Evolutionary conservation across 1,140 invertebrate genomes (phyloP).

Genomic region (Bombus picipes): DNA sequence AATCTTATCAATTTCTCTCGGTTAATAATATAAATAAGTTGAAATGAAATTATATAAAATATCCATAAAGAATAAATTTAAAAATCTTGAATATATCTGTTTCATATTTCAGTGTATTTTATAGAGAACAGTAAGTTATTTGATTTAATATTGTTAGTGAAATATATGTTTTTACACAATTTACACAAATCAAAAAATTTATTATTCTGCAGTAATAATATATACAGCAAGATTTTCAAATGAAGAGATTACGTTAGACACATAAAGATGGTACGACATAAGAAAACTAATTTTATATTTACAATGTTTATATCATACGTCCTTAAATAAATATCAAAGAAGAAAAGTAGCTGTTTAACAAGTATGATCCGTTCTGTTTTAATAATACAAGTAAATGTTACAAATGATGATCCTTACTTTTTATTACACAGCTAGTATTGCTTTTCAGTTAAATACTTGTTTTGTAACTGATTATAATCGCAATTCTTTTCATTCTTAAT

Average conservation of each 20-base stretch:
- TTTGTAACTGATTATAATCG: slow-evolving; percentile 7
- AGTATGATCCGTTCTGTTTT: background rate
- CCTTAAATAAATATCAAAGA: background rate
- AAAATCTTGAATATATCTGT: background rate
- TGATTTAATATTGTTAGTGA: background rate
- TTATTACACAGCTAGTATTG: slow-evolving; percentile 42
- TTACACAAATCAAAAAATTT: slow-evolving; percentile 13
- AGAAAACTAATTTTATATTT: background rate
- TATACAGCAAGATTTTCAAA: background rate
- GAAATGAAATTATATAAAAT: background rate
- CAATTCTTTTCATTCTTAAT: background rate
- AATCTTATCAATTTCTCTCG: background rate
- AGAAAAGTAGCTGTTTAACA: background rate
- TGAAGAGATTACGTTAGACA: background rate
- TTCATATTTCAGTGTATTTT: background rate
- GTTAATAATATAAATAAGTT: background rate
- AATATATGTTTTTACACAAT: background rate
- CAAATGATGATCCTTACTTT: slow-evolving; percentile 8
- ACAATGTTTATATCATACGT: background rate
- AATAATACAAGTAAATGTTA: slow-evolving; percentile 15
- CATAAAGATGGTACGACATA: background rate
- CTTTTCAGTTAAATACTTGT: slow-evolving; percentile 28
- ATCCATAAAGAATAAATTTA: background rate
- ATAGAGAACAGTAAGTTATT: background rate
- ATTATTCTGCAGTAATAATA: background rate